A percentile compares a stretch with the other conserved stretches of the same genome.
These are phyloP conservation scores for Drosophila grimshawi DNA, from an alignment of 1,140 invertebrate species.

Conservation along the genomic window DNA sequence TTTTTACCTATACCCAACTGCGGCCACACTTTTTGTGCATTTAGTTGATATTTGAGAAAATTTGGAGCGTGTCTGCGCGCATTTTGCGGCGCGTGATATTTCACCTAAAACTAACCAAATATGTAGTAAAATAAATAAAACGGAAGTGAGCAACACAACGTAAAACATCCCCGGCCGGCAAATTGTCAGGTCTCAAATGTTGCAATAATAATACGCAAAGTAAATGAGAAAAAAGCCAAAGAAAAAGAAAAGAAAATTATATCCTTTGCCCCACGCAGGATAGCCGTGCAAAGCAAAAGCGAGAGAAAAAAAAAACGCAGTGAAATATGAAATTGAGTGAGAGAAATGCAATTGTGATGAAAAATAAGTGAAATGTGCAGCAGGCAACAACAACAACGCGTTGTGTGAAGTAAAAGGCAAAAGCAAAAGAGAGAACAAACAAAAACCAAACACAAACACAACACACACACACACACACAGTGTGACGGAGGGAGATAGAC, in stretches of 20 bases:
- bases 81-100: constrained; percentile 38
- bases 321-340: constrained; percentile 52
- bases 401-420: constrained; percentile 48
- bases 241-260: constrained; percentile 42
- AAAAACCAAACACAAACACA: constrained; percentile 64
- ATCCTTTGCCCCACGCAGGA: constrained; percentile 75
- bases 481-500: constrained; percentile 15
- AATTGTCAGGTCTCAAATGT: constrained; percentile 14
- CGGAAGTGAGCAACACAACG: constrained; percentile 31
- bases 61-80: constrained; percentile 47
- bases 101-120: constrained; percentile 43
- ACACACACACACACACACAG: constrained; percentile 51
- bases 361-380: constrained; percentile 70
- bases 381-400: constrained; percentile 63
- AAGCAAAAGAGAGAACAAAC: constrained; percentile 50
- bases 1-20: background rate
- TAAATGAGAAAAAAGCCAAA: constrained; percentile 8
- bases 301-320: constrained; percentile 45
- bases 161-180: constrained; percentile 16
- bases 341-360: constrained; percentile 62
- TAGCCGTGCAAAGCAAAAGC: constrained; percentile 65
- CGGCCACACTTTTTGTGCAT: constrained; percentile 24
- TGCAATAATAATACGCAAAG: constrained; percentile 6
- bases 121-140: constrained; percentile 40
- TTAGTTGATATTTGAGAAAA: constrained; percentile 56